Evolutionary conservation across 2,797 vertebrate genomes (phyloP).

Genomic region (Chelidonichthys spinosus): DNA sequence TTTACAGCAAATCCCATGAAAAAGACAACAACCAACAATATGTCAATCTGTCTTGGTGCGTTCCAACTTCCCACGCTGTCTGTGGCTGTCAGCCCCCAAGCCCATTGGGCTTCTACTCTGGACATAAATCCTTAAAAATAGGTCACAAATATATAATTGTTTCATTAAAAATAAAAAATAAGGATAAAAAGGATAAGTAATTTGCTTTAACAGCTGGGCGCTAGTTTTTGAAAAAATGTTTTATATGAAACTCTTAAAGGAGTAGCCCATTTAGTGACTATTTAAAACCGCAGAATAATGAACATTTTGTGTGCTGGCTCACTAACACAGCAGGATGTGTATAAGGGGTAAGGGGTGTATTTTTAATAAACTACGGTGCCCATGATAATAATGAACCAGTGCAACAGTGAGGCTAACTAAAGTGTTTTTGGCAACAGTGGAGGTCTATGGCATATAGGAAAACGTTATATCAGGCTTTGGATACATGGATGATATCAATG

Average conservation of each 20-base stretch:
- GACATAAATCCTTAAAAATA: not conserved
- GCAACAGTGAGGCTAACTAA: not conserved
- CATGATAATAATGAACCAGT: slow-evolving; percentile 3
- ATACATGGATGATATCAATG: not conserved
- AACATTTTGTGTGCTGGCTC: not conserved
- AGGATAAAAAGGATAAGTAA: not conserved
- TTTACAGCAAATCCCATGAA: not conserved
- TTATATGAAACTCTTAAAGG: not conserved
- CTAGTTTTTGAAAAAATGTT: not conserved
- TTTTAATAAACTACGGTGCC: not conserved
- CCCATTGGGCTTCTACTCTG: not conserved
- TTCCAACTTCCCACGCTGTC: not conserved
- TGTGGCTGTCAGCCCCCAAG: not conserved
- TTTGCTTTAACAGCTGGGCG: not conserved
- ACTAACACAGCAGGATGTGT: not conserved
- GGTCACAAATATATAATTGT: not conserved
- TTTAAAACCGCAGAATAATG: not conserved
- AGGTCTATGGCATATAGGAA: not conserved
- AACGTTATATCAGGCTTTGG: not conserved
- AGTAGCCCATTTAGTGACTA: not conserved
- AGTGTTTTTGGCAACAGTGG: slow-evolving; percentile 1
- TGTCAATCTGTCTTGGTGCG: not conserved
- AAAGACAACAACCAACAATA: slow-evolving; percentile 4
- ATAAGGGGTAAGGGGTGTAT: not conserved
- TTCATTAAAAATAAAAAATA: not conserved